Percentiles rank a stretch among this genome's conserved stretches.
These are phyloP conservation scores for Amazona guildingii DNA, from an alignment of 2,113 vertebrate genomes.

Conservation along the genomic window DNA sequence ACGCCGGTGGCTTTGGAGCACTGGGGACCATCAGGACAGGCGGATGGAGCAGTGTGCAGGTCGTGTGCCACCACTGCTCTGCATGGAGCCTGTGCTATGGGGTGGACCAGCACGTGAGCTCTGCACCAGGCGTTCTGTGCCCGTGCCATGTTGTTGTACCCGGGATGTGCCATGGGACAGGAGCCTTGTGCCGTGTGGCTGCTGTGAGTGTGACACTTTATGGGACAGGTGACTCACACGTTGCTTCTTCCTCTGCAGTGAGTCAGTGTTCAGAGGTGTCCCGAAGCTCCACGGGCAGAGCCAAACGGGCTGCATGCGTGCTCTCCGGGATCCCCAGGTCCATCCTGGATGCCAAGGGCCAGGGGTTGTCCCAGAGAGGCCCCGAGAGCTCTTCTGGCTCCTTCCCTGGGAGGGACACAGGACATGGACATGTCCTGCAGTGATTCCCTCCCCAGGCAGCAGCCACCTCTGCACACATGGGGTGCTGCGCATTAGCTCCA, in stretches of 20 bases:
- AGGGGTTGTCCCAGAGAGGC: neutral
- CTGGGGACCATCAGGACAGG: neutral
- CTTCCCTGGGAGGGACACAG: neutral
- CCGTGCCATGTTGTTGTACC: neutral
- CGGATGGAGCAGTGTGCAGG: neutral
- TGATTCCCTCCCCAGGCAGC: fast-evolving
- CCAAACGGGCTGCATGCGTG: neutral
- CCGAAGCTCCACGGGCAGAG: neutral
- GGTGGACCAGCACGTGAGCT: neutral
- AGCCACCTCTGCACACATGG: neutral
- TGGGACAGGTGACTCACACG: neutral
- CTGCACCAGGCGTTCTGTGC: neutral
- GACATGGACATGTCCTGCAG: neutral
- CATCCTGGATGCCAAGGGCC: neutral
- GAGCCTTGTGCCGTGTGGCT: neutral
- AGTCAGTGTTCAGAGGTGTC: neutral
- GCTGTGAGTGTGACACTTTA: neutral
- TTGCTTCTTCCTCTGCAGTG: neutral
- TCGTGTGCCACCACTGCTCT: neutral
- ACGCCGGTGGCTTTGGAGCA: neutral
- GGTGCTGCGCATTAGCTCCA: neutral
- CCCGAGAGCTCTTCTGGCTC: neutral
- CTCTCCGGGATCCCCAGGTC: neutral
- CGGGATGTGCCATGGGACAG: neutral
- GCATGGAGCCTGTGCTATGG: fast-evolving